phyloP scores from a whole-genome alignment of 2,797 vertebrate species.

The Oreochromis mossambicus region DNA sequence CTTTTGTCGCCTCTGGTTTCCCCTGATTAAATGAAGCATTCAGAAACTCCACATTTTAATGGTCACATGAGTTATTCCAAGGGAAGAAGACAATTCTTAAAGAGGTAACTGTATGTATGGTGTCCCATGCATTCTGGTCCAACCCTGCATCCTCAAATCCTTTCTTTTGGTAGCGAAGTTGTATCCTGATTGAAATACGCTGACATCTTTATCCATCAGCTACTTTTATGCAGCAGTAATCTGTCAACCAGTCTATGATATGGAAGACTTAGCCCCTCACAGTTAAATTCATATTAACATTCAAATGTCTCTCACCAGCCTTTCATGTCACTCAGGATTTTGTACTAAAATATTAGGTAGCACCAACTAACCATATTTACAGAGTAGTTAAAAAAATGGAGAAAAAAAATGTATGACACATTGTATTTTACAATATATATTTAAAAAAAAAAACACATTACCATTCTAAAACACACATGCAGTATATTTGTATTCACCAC shows the following conservation, averaged over 20 bases:
- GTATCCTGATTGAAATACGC: not conserved
- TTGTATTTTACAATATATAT: not conserved
- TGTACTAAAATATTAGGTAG: not conserved
- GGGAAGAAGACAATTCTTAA: not conserved
- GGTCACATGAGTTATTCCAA: not conserved
- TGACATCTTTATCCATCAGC: not conserved
- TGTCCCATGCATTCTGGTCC: not conserved
- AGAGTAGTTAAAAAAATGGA: not conserved
- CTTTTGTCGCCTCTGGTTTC: not conserved
- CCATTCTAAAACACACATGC: not conserved
- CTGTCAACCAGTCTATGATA: too few relatives aligned
- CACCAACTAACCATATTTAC: slow-evolving; percentile 25
- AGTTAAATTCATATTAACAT: slow-evolving; percentile 11
- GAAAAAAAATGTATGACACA: not conserved
- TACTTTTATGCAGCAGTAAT: not conserved
- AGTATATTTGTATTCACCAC: slow-evolving; percentile 2
- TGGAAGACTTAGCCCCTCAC: slow-evolving; percentile 1
- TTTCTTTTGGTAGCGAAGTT: not conserved
- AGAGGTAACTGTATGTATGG: not conserved
- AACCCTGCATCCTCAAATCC: not conserved
- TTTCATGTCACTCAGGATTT: not conserved
- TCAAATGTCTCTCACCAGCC: slow-evolving; percentile 15
- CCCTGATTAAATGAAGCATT: not conserved
- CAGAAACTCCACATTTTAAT: not conserved
- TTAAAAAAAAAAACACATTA: not conserved